Evolutionary conservation across 2,113 vertebrate species (phyloP).

Genomic region (Oxyruncus cristatus): DNA sequence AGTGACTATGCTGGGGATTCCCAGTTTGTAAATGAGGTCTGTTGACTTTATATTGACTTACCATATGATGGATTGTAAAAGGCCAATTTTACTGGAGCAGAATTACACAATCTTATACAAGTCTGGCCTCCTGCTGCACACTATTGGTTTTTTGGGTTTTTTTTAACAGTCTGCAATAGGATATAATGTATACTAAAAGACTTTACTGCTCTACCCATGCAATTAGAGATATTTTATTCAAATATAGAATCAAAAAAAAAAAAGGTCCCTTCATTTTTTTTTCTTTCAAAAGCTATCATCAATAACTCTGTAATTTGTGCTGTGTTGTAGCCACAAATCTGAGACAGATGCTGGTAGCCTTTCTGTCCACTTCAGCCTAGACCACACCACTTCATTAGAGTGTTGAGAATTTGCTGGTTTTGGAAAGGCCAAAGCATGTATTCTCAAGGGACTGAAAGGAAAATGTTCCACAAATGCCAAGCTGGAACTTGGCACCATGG

Average conservation of each 20-base stretch:
- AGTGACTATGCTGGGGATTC: neutral
- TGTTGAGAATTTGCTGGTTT: constrained; percentile 18
- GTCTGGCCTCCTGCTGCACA: neutral
- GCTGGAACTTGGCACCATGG: constrained; percentile 52
- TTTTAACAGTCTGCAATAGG: neutral
- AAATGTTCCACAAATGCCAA: constrained; percentile 54
- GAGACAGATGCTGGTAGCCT: neutral
- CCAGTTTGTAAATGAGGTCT: neutral
- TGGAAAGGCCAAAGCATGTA: neutral
- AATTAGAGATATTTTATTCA: neutral
- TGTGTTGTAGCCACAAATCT: neutral
- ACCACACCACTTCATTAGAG: neutral
- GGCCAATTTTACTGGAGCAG: neutral
- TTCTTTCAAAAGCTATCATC: neutral
- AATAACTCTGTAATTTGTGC: neutral
- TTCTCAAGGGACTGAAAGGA: constrained; percentile 48
- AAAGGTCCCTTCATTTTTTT: neutral
- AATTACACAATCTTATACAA: neutral
- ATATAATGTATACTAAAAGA: neutral
- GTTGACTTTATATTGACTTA: neutral
- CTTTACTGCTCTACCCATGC: neutral
- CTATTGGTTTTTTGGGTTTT: neutral
- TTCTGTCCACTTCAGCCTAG: constrained; percentile 16
- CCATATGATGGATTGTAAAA: neutral
- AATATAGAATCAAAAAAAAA: neutral